These are phyloP conservation scores for Rhinophrynus dorsalis DNA, from an alignment of 2,797 vertebrate species.

Conservation along the genomic window DNA sequence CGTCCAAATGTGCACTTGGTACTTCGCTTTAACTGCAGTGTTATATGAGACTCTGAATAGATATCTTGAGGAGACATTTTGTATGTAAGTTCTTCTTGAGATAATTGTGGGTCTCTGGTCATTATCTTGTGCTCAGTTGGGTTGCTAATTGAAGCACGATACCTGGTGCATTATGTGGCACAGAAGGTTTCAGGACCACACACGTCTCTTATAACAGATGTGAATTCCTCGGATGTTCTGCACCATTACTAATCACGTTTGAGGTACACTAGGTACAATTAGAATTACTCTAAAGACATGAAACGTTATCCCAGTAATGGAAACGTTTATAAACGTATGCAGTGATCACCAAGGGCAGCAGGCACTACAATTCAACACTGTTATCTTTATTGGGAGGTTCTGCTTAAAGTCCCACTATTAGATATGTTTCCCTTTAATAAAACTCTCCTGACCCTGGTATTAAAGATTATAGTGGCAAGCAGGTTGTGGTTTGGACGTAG, in stretches of 20 bases:
- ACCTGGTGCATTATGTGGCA: neutral
- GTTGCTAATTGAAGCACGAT: neutral
- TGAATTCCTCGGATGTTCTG: neutral
- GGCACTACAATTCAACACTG: constrained; percentile 5
- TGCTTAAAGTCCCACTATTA: constrained; percentile 34
- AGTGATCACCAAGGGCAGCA: constrained; percentile 2
- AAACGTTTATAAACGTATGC: neutral
- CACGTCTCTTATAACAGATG: neutral
- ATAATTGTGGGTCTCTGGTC: neutral
- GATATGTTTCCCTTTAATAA: constrained; percentile 42
- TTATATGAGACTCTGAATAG: neutral
- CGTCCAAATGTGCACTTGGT: neutral
- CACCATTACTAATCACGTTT: too few relatives aligned
- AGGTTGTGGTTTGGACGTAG: constrained; percentile 66
- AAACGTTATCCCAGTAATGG: neutral
- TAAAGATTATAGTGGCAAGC: constrained; percentile 65
- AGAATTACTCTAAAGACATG: neutral
- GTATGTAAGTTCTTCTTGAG: neutral
- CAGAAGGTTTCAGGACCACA: neutral
- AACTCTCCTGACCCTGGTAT: constrained; percentile 56
- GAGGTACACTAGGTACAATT: neutral
- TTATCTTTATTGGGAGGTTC: constrained; percentile 24
- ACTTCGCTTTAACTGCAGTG: neutral
- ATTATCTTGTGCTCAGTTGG: neutral
- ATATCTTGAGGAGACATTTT: neutral